Percentiles rank a stretch among this genome's conserved stretches.
These are phyloP conservation scores for Pimephales promelas DNA, from an alignment of 2,113 vertebrate species.

Conservation along the genomic window DNA sequence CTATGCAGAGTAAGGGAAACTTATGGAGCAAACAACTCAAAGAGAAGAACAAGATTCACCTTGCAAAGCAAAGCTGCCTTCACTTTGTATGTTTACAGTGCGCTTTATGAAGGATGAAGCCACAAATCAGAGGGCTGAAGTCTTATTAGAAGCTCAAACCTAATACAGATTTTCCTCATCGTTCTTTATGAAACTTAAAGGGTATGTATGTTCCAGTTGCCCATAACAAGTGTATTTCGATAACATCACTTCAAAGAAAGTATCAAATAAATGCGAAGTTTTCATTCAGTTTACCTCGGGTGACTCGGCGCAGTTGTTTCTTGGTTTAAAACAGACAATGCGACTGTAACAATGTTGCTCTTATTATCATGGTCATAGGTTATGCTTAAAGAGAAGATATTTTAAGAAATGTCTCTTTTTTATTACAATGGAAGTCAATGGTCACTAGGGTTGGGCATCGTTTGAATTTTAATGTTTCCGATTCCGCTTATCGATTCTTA, in stretches of 20 bases:
- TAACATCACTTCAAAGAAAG: background rate
- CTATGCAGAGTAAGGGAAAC: background rate
- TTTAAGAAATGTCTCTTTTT: too few relatives aligned
- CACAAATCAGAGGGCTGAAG: constrained; percentile 49
- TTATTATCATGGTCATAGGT: background rate
- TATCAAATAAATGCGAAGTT: background rate
- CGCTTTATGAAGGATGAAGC: constrained; percentile 64
- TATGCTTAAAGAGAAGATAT: background rate
- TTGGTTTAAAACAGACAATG: background rate
- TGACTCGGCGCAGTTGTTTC: too few relatives aligned
- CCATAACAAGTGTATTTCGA: background rate
- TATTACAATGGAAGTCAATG: too few relatives aligned
- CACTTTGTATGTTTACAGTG: constrained; percentile 58
- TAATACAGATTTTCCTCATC: constrained; percentile 28
- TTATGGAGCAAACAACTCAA: background rate
- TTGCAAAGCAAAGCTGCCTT: constrained; percentile 27
- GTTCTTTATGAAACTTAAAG: background rate
- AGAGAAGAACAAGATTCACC: constrained; percentile 46
- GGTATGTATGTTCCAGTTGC: background rate
- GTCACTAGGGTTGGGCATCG: too few relatives aligned
- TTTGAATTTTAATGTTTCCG: too few relatives aligned
- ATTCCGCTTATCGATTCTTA: too few relatives aligned
- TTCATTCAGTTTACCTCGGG: background rate
- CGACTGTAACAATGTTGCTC: background rate
- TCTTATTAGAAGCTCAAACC: constrained; percentile 44